Conservation (phyloP, 2,113 vertebrate species). For the Circaetus gallicus region DNA sequence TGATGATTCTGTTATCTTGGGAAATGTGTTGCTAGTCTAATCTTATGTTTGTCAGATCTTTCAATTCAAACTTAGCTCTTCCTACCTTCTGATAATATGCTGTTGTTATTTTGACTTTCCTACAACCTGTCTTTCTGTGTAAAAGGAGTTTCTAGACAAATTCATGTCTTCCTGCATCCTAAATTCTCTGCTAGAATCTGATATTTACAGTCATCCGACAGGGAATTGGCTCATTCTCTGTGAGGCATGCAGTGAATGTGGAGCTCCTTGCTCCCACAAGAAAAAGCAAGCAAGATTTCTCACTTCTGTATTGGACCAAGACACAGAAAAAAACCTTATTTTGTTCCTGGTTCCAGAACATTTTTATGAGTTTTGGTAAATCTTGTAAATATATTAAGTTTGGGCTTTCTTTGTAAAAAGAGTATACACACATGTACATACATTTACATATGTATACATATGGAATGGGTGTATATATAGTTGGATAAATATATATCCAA, state of each 20-base stretch:
- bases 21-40: not conserved
- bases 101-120: not conserved
- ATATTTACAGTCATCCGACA: not conserved
- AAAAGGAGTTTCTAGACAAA: not conserved
- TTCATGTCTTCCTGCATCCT: not conserved
- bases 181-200: not conserved
- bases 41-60: not conserved
- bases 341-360: not conserved
- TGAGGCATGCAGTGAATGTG: not conserved
- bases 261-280: not conserved
- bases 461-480: not conserved
- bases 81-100: not conserved
- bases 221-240: not conserved
- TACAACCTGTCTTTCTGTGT: not conserved
- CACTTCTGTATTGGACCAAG: not conserved
- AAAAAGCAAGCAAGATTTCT: not conserved
- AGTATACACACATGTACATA: fast-evolving
- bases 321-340: not conserved
- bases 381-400: not conserved
- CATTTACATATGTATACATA: not conserved
- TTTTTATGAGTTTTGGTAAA: not conserved
- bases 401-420: not conserved
- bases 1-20: not conserved
- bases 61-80: not conserved
- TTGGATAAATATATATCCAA: not conserved